Base-by-base conservation (phyloP, 1,140 invertebrate species). In the Drosophila littoralis region DNA sequence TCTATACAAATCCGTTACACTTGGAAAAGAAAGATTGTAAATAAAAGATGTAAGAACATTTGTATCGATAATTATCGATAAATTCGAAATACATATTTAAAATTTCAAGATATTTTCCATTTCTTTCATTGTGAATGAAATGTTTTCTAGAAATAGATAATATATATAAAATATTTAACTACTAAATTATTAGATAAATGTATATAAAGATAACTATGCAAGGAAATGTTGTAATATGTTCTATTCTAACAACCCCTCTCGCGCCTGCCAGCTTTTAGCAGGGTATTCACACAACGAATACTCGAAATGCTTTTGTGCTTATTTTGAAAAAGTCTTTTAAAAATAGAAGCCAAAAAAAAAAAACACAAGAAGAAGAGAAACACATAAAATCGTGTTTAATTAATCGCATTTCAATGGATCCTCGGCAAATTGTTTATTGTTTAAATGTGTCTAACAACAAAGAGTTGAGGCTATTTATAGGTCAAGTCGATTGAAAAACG, bases 381-480 rank as follows among this genome's bases (percentile, higher is more conserved):
- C 9, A 52, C 57, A 63, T 50, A 60, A 67, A 71, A 71, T 54
- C 35, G 28, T 32, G 15, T 63, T 22, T 8, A 45, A 64, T 64
- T 79, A 79, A 71, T 61, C 32, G 68, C 48, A 48, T 38, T 46
- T 71, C 66, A 46, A 77, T 77, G 45, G 40, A n/a, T 35, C 64
- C 43, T 40, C 59, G 58, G 48, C 46, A 57, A 61, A 80, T 81
- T 73, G 70, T 73, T 73, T 73, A 67, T 73, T 67, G 38, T 72
- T 17, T 59, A 55, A 66, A 28, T 28, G 22, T 5, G 4, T 28
- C 3, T 28, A 28, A 9, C 7, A 28, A 28, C 38, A 28, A 52
- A 54, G 9, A 40, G 22, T 64, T 79, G 40, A 51, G 36, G 33
- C 51, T 67, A 74, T 72, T 75, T 69, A 67, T 74, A 58, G 67